Evolutionary conservation across 2,797 vertebrate species (phyloP), one percentile per base, ranked within the genome.

Genomic region (Lepidocolaptes lacrymiger): DNA sequence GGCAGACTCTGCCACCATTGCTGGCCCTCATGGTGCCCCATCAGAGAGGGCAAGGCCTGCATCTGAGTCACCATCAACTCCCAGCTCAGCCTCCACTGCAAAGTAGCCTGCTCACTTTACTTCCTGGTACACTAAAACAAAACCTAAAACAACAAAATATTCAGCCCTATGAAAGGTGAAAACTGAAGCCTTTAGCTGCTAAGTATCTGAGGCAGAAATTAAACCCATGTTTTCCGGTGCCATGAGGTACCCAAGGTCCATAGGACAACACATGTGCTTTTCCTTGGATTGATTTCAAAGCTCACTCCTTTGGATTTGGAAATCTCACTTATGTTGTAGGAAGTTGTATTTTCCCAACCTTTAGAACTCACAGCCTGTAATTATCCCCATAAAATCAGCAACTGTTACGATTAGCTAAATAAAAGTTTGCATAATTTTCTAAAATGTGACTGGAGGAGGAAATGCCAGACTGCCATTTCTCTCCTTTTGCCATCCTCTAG

Each of bases 11-110:
- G 12, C 12, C 32, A 64, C 19, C 17, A 13, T 9, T 1, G 2
- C 4, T 73, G 14, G 30, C 18, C 12, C 17, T 19, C 27, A 14
- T 0, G 1, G 14, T 52, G 14, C 4, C 61, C 23, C 4, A 4
- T 8, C 28, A 37, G 22, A 27, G 36, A 59, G 30, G 6, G 10
- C 18, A 52, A 5, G 27, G 23, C 7, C 49, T 58, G n/a, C 1
- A 1, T 15, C 22, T 18, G 7, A 6, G 67, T 49, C n/a, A 34
- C 21, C 24, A 30, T 75, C 66, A 78, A 15, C 24, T 85, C 19
- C 72, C 22, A 62, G 16, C 22, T 78, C 48, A 88, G 58, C 24
- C 37, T 30, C 11, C 10, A 2, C 17, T n/a, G 17, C 0, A 0
- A 43, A 76, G 37, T 9, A 80, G 7, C 14, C 37, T 56, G 24